Base-by-base conservation (phyloP, 2,888 invertebrate genomes). In the Sialis fuliginosa region DNA sequence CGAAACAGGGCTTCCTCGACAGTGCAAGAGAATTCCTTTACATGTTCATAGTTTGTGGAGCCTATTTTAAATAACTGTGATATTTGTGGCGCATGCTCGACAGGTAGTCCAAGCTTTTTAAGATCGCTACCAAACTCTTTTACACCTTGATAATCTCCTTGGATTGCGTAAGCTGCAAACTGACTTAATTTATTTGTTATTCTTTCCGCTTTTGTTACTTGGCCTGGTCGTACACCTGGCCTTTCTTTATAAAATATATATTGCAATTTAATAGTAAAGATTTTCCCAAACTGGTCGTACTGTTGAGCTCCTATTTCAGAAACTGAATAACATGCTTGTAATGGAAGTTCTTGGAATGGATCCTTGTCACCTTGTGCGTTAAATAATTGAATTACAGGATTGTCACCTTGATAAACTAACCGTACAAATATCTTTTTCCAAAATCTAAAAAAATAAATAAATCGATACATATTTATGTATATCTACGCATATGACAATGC, bases 271-370 rank as follows among this genome's bases (percentile, higher is more conserved):
- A 97, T 79, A 1, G 98, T 98, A 70, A 98, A 97, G 56, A 98
- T 96, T 70, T 99, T 99, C 33, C 97, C 97, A 63, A 87, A 99
- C 64, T 95, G 91, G 67, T 99, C 98, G 62, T 91, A 97, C 64
- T 97, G 97, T 68, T 98, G 98, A 34, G 93, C 89, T 44, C 85
- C 87, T 43, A 92, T 83, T 51, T 92, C 93, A 4, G 93, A 95
- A 42, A 95, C 84, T 2, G 92, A 92, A 67, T 96, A 96, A 62
- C 91, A 93, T 1, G 93, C 84, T 64, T 93, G 89, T 53, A 95
- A 68, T 0, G 92, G 92, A 54, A 96, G 70, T 68, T 96, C 96
- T 67, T 96, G 93, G 67, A 95, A 89, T 0, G 93, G 87, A 62
- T 92, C 89, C 62, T 86, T 87, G 61, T 92, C 91, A 2, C 77